Conservation (phyloP, 2,113 vertebrate genomes). For the Glareola pratincola region DNA sequence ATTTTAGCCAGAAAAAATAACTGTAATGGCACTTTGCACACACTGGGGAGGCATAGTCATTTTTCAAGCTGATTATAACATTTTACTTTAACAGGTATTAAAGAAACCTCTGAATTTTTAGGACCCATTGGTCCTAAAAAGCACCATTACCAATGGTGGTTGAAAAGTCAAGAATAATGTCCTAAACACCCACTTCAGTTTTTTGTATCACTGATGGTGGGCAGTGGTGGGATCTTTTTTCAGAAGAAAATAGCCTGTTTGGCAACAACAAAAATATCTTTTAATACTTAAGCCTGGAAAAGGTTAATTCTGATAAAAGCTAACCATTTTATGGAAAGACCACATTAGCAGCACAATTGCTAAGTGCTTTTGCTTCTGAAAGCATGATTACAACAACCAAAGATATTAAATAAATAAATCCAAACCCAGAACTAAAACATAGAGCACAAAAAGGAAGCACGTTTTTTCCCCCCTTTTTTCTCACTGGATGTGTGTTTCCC, state of each 20-base stretch:
- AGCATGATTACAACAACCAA: neutral
- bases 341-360: neutral
- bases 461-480: slow-evolving; percentile 1
- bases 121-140: neutral
- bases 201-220: neutral
- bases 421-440: neutral
- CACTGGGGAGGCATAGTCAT: neutral
- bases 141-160: neutral
- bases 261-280: neutral
- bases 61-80: neutral
- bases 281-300: neutral
- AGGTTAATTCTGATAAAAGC: neutral
- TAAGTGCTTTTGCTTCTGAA: neutral
- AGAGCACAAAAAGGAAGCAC: neutral
- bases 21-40: neutral
- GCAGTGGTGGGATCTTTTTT: neutral
- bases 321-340: neutral
- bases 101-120: neutral
- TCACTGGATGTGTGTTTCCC: slow-evolving; percentile 24
- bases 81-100: neutral
- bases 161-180: neutral
- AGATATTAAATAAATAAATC: neutral
- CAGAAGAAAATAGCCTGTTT: neutral
- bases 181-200: neutral
- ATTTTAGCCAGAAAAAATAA: neutral